Evolutionary conservation across 2,888 invertebrate species (phyloP), one percentile per base, ranked within the genome.

Genomic region (Trimorus sp.): DNA sequence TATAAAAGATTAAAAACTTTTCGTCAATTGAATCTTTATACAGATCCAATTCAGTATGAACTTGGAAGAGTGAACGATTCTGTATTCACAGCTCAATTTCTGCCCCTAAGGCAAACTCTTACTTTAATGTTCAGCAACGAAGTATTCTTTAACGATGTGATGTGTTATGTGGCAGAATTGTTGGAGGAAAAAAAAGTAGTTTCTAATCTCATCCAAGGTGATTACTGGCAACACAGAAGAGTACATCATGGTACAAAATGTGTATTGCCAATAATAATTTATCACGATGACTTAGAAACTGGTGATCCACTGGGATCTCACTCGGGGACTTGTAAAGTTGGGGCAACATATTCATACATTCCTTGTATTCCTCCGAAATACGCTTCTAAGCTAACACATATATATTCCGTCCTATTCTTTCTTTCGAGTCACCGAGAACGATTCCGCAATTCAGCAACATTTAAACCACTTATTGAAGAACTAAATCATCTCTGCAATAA

Each of bases 151-250:
- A 37, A 38, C 38, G 48, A 49, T 70, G 45, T 59, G 2, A 70
- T 59, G 38, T 59, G 16, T 58, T 38, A 59, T 42, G 40, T 59
- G 11, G 48, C 38, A 37, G 59, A 70, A 16, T 70, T 70, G 15
- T 49, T 70, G 40, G 59, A 59, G 49, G 70, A 70, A 49, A 42
- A 54, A 26, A 56, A 5, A n/a, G 56, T 56, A 2, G 45, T 68
- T 15, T 45, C 56, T 0, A 68, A 70, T 59, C 11, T 70, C 40
- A 70, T 70, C 4, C 45, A 69, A 69, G 69, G 56, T n/a, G 69
- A 69, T 58, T 69, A 69, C n/a, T 69, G 58, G 69, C 42, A 69
- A 45, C 5, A 69, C 56, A 66, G 38, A 48, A 45, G 6, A 14
- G 45, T 58, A 36, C 56, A 12, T 16, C 69, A 69, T 38, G 48